Base-by-base conservation (phyloP, 2,797 vertebrate genomes). In the Sarcoramphus papa region DNA sequence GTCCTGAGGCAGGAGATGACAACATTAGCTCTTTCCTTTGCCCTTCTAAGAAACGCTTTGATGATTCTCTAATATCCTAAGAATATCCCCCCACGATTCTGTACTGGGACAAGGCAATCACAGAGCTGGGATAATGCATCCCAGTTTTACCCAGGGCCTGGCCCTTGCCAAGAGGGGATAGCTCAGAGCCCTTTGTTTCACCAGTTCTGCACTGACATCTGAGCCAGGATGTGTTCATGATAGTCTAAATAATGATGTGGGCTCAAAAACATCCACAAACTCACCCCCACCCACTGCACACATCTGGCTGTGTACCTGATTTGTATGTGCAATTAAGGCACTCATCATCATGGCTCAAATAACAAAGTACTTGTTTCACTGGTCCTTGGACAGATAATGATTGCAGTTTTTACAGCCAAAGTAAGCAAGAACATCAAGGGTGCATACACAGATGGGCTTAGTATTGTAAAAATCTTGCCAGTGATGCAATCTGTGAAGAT, bases 41-140 rank as follows among this genome's bases (percentile, higher is more conserved):
- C 96, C 88, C 89, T 91, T 86, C 78, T 95, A 83, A 97, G 95
- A 97, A 96, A 94, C 80, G 87, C 95, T 97, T 97, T 97, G 97
- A 97, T 97, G 96, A 86, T 95, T 95, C 93, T 94, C 86, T 97
- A 97, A 96, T 90, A 97, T 92, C 92, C 85, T 64, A 94, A 83
- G 83, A 96, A 88, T 92, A 94, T 94, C 83, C 94, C 90, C 91
- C 67, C 3, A 37, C 74, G 95, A 96, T 93, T 95, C 62, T 80
- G 78, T 90, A 72, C 59, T 68, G 96, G 90, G 93, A 93, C 11
- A 0, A 95, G 83, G 95, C 92, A 94, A 95, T 94, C 94, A 86
- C 90, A 96, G 85, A 85, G 51, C 73, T 0, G 2, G 93, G 88
- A 95, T 95, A 97, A 97, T 95, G 83, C 72, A 92, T 93, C 85